Evolutionary conservation across 1,140 invertebrate genomes (phyloP).

Genomic region (Maconellicoccus hirsutus): DNA sequence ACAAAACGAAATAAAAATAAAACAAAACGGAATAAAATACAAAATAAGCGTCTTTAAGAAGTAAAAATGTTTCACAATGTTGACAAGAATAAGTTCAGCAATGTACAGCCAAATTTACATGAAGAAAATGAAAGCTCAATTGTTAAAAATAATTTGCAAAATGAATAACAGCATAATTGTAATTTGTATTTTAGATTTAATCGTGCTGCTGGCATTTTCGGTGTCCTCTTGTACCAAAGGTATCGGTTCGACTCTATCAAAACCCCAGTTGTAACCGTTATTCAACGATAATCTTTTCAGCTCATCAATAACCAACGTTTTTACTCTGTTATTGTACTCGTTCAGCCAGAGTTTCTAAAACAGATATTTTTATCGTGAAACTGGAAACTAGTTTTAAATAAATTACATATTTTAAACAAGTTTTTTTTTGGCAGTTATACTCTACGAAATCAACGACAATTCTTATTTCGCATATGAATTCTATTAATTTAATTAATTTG

Average conservation of each 20-base stretch:
- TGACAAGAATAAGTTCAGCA: no score
- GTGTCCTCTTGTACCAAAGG: not conserved
- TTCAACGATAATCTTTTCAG: conserved; percentile 50
- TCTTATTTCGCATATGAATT: not conserved
- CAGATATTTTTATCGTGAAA: not conserved
- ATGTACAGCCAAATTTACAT: no score
- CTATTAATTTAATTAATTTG: not conserved
- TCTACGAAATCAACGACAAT: not conserved
- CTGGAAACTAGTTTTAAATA: not conserved
- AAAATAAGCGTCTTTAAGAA: not conserved
- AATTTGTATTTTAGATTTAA: not conserved
- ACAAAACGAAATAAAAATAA: not conserved
- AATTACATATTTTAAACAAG: not conserved
- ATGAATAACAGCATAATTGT: not conserved
- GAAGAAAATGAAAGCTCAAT: not conserved
- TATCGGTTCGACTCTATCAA: conserved; percentile 52
- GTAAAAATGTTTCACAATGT: not conserved
- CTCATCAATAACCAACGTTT: conserved; percentile 54
- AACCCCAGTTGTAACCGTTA: conserved; percentile 65
- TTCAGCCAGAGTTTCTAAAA: conserved; percentile 62
- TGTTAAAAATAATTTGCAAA: not conserved
- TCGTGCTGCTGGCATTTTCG: not conserved
- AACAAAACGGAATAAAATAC: not conserved
- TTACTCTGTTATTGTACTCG: conserved; percentile 58
- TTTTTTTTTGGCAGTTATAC: not conserved